These are phyloP conservation scores for Holothuria glaberrima DNA, from an alignment of 35 echinoderm and acorn worm genomes.

Conservation along the genomic window DNA sequence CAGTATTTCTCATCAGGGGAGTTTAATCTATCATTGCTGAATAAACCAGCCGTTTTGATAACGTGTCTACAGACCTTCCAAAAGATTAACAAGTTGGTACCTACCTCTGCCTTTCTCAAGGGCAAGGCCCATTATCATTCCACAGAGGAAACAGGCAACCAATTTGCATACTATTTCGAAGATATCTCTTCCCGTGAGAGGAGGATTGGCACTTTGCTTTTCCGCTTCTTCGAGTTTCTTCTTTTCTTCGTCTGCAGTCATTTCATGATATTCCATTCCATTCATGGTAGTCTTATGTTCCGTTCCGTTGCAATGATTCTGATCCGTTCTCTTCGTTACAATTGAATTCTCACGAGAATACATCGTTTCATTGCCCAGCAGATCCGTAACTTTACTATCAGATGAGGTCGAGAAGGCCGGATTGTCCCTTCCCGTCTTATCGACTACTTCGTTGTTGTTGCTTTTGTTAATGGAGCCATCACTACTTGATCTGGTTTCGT, in stretches of 20 bases:
- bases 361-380: neutral
- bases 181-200: neutral
- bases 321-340: neutral
- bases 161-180: neutral
- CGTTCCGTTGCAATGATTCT: neutral
- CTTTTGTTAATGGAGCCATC: neutral
- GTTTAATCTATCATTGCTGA: no score
- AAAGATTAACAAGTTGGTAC: neutral
- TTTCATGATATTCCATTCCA: neutral
- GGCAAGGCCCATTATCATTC: constrained; percentile 40
- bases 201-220: neutral
- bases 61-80: no score
- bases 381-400: neutral
- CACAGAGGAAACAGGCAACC: constrained; percentile 39
- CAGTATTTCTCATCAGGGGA: no score
- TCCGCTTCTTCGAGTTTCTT: neutral
- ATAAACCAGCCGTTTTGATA: no score
- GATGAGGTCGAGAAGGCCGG: neutral
- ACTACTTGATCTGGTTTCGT: neutral
- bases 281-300: neutral
- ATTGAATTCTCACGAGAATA: neutral
- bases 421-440: neutral
- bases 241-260: neutral
- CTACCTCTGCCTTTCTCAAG: constrained; percentile 44
- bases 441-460: neutral